phyloP scores from a whole-genome alignment of 2,888 invertebrate species.

The Fabriciana adippe region DNA sequence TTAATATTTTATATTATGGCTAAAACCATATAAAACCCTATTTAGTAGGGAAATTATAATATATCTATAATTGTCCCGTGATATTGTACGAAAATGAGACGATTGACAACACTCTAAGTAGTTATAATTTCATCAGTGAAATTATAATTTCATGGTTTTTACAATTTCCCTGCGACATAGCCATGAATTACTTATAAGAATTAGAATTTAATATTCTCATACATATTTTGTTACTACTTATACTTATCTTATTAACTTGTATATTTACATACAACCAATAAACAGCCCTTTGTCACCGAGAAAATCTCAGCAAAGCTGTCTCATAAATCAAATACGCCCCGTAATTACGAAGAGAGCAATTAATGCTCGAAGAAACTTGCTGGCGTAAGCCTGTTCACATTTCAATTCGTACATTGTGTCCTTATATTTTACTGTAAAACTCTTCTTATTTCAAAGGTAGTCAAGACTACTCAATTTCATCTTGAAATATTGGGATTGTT shows the following conservation, averaged over 20 bases:
- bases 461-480: neutral
- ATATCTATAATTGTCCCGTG: no score
- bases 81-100: no score
- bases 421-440: slow-evolving; percentile 6
- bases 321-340: slow-evolving; percentile 30
- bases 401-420: slow-evolving; percentile 21
- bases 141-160: no score
- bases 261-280: slow-evolving; percentile 17
- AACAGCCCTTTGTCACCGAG: slow-evolving; percentile 17
- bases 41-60: no score
- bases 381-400: slow-evolving; percentile 22
- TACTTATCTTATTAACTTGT: neutral
- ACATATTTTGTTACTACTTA: neutral
- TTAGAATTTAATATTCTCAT: no score
- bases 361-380: slow-evolving; percentile 28
- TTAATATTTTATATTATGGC: no score
- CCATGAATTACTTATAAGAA: no score
- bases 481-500: neutral
- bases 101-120: no score
- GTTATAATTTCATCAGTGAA: no score
- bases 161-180: no score
- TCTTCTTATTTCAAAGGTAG: neutral
- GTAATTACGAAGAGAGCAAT: slow-evolving; percentile 34
- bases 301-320: slow-evolving; percentile 17
- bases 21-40: no score